Percentiles rank a stretch among this genome's conserved stretches.
phyloP scores from a whole-genome alignment of 2,797 vertebrate species.

The Microctenopoma steveboyesi region DNA sequence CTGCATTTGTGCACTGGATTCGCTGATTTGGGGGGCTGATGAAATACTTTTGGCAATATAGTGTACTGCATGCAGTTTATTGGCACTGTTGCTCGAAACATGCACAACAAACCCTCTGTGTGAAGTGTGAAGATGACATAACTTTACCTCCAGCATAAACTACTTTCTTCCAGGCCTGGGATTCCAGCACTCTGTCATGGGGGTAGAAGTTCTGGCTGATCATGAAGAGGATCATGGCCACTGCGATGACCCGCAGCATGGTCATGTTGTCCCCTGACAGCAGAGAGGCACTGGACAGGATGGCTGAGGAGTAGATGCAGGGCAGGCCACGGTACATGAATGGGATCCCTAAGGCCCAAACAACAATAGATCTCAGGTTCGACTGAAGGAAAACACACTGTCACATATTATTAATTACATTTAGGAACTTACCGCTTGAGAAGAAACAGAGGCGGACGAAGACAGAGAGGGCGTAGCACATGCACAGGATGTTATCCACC shows the following conservation, averaged over 20 bases:
- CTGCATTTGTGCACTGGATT: too few species aligned
- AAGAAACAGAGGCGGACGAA: conserved; percentile 92
- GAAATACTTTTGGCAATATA: too few species aligned
- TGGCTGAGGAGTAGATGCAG: conserved; percentile 90
- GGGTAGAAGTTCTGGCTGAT: conserved; percentile 91
- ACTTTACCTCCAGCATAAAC: conserved; percentile 89
- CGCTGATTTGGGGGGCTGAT: too few species aligned
- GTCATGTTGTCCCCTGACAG: conserved; percentile 83
- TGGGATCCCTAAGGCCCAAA: conserved; percentile 80
- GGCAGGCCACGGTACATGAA: conserved; percentile 92
- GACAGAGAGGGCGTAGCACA: conserved; percentile 88
- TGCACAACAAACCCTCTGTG: neutral
- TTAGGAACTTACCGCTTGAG: conserved; percentile 82
- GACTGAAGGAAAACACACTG: neutral
- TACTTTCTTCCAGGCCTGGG: conserved; percentile 93
- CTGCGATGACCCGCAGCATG: conserved; percentile 82
- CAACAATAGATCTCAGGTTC: neutral
- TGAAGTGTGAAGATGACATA: neutral
- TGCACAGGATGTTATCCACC: conserved; percentile 86
- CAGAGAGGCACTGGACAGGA: conserved; percentile 87
- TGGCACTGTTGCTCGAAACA: too few species aligned
- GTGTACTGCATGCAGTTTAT: too few species aligned
- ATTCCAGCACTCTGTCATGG: conserved; percentile 92
- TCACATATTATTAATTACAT: too few species aligned
- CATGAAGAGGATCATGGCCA: conserved; percentile 93